Evolutionary conservation across 2,888 invertebrate genomes (phyloP), one percentile per base, ranked within the genome.

Genomic region (Volucella inflata): DNA sequence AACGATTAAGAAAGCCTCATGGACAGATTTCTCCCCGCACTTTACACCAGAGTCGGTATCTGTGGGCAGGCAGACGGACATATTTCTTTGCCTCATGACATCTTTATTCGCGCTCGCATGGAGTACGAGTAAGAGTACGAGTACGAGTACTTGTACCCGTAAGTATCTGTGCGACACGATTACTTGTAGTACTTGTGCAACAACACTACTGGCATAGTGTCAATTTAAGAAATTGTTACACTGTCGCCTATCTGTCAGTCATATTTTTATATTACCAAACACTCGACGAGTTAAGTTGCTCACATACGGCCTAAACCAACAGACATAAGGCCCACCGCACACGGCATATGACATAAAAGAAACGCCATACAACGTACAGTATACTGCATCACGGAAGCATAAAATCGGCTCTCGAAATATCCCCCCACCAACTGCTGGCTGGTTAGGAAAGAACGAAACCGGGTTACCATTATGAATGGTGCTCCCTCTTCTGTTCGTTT

Each of bases 1-100:
- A 59, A 36, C 60, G 81, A 81, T 76, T 71, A 78, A 65, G 74
- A 64, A 74, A 62, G 36, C 68, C 46, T 57, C 67, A 42, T 44
- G 4, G 44, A 68, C 68, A 68, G 67, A 76, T 76, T 76, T 76
- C 75, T 59, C 75, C 67, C 59, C 38, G 50, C 46, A 8, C 4
- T 48, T 14, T 2, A 14, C 6, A 9, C 0, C n/a, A 48, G 48
- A n/a, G 48, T 14, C 14, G 30, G 50, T 72, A 55, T 16, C n/a
- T 3, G 1, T 8, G 14, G 11, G 30, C 12, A 55, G 46, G n/a
- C 44, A 12, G 51, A 48, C 50, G 46, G n/a, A n/a, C n/a, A 30
- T 0, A 30, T 6, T 30, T 30, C 30, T 30, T 67, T 42, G 57
- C 59, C 67, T 59, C 51, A 51, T 76, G 67, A 76, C 75, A 76